Conservation (phyloP, 2,888 invertebrate species). For the Agapostemon virescens region DNA sequence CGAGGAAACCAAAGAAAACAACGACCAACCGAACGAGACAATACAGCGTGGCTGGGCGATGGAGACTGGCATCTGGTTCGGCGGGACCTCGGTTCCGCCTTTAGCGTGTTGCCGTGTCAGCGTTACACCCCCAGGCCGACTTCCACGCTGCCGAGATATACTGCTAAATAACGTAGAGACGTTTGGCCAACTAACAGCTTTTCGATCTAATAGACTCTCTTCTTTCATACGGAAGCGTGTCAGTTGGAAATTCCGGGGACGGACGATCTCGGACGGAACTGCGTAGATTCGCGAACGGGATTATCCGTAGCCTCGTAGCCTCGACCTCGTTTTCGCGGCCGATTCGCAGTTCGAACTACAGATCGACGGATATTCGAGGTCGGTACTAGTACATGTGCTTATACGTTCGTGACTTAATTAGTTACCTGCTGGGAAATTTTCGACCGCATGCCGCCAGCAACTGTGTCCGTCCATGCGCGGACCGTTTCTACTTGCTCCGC, state of each 20-base stretch:
- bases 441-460: neutral
- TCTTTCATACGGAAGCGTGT: neutral
- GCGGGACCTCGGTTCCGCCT: constrained; percentile 74
- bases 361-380: constrained; percentile 1
- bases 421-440: neutral
- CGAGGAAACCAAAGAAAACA: constrained; percentile 43
- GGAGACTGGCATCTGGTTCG: constrained; percentile 62
- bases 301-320: neutral
- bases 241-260: neutral
- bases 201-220: neutral
- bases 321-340: neutral
- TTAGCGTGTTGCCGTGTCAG: constrained; percentile 79
- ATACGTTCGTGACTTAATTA: neutral
- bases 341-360: neutral
- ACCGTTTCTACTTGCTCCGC: neutral
- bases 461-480: neutral
- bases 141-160: constrained; percentile 73
- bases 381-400: neutral
- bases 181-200: neutral
- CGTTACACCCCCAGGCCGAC: constrained; percentile 72
- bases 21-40: constrained; percentile 36
- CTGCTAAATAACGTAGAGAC: constrained; percentile 72
- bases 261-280: neutral
- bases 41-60: constrained; percentile 39
- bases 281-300: neutral